Evolutionary conservation across 2,797 vertebrate genomes (phyloP), one percentile per base, ranked within the genome.

Genomic region (Poecilia wingei): DNA sequence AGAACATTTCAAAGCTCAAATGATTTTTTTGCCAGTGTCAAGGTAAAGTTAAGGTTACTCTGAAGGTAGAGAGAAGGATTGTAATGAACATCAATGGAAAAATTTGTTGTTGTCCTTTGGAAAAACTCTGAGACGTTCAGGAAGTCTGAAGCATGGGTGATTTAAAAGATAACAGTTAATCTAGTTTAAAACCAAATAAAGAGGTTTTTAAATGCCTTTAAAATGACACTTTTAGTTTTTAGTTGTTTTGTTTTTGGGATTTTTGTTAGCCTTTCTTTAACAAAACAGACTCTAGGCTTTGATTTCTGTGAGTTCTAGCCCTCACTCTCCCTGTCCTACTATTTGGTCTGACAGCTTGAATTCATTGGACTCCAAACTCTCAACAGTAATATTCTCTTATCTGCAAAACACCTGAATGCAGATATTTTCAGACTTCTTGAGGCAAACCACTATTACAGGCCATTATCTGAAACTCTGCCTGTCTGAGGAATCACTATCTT

Each of bases 401-500:
- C 79, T 84, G 73, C 39, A 3, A 0, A 70, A 77, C 79, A 85
- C 79, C 80, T 81, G 81, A 79, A 49, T 55, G 3, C 1, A 59
- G 47, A 84, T 3, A 66, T 57, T 64, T 83, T 53, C 49, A 76
- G 59, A 70, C 76, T 8, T 73, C n/a, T 3, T 41, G 69, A 79
- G 31, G 6, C 18, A 0, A 36, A 6, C 33, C 53, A 0, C 2
- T 4, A 33, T 13, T 14, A 3, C 2, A 5, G 33, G 8, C 57
- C 8, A 8, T 68, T 36, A 51, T 22, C 57, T 9, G 14, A 61
- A 39, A 59, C 70, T 33, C 25, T 7, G 9, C 74, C 75, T 45
- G 16, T 39, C 77, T 66, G 39, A 78, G 16, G 72, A 47, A 2
- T 4, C 73, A 10, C 0, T 18, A 12, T 78, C 69, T 49, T 6